phyloP scores from a whole-genome alignment of 2,888 invertebrate species.

The Drosophila nigricruria region DNA sequence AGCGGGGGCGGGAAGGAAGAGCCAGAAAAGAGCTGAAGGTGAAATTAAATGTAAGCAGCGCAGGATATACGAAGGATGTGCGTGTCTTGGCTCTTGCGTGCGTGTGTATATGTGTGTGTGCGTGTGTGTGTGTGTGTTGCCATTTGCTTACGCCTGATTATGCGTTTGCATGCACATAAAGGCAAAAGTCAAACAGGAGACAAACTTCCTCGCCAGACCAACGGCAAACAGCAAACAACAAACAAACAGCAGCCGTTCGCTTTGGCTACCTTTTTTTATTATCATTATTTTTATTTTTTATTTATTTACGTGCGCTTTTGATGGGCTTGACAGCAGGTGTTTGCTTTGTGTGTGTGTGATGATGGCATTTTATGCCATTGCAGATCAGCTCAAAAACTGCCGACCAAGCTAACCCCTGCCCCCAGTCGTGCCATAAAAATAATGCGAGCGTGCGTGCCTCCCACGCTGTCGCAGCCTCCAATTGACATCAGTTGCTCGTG shows the following conservation, averaged over 20 bases:
- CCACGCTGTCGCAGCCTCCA: not conserved
- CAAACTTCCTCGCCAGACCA: conserved; percentile 64
- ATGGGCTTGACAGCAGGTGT: conserved; percentile 76
- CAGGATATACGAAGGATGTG: conserved; percentile 61
- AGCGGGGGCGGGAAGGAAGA: not conserved
- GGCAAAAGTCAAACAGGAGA: conserved; percentile 77
- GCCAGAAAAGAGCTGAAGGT: conserved; percentile 62
- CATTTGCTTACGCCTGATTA: conserved; percentile 75
- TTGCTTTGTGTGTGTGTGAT: conserved; percentile 46
- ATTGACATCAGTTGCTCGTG: too few species aligned
- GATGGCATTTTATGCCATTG: conserved; percentile 69
- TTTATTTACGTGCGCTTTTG: conserved; percentile 75
- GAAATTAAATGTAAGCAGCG: conserved; percentile 78
- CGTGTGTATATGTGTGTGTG: conserved; percentile 19
- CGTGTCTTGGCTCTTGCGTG: conserved; percentile 33
- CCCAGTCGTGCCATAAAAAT: conserved; percentile 49
- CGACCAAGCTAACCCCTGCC: conserved; percentile 41
- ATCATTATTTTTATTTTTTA: conserved; percentile 68
- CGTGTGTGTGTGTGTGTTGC: not conserved
- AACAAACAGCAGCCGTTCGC: conserved; percentile 28
- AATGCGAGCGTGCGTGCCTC: conserved; percentile 29
- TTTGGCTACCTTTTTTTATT: conserved; percentile 66
- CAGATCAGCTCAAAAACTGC: conserved; percentile 69
- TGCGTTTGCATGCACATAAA: conserved; percentile 80
- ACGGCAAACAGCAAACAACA: conserved; percentile 32